These are phyloP conservation scores for Telmatochromis bifrenatus DNA, from an alignment of 2,113 vertebrate genomes.

Conservation along the genomic window DNA sequence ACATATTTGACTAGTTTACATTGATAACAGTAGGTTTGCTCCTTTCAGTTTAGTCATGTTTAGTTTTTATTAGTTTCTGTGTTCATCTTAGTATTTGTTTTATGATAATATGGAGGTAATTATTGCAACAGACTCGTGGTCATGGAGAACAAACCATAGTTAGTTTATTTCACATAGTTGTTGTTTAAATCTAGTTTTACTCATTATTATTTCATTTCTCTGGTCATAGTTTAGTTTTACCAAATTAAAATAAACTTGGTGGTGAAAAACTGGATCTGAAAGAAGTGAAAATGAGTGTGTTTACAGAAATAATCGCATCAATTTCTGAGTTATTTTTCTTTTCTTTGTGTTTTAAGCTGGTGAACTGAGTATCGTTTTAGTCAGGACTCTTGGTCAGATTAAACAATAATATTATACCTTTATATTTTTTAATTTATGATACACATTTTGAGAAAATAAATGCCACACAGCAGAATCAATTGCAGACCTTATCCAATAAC, in stretches of 20 bases:
- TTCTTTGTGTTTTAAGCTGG: not conserved
- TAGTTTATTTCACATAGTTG: not conserved
- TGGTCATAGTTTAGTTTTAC: not conserved
- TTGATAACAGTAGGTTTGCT: not conserved
- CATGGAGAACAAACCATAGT: not conserved
- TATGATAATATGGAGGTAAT: not conserved
- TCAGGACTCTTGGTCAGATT: not conserved
- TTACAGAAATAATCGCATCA: fast-evolving
- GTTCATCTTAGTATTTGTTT: not conserved
- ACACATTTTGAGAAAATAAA: not conserved
- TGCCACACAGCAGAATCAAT: fast-evolving
- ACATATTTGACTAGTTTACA: not conserved
- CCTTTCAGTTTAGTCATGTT: not conserved
- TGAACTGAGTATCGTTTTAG: not conserved
- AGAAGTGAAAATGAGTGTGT: not conserved
- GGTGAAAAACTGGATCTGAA: not conserved
- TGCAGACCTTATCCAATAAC: fast-evolving
- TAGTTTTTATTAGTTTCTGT: not conserved
- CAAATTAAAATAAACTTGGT: not conserved
- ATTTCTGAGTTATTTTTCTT: not conserved
- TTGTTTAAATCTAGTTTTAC: not conserved
- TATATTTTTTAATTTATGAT: not conserved
- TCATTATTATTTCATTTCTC: not conserved
- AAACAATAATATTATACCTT: not conserved
- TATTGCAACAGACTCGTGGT: not conserved